Evolutionary conservation across 1,140 invertebrate genomes (phyloP).

Genomic region (Zaprionus africanus): DNA sequence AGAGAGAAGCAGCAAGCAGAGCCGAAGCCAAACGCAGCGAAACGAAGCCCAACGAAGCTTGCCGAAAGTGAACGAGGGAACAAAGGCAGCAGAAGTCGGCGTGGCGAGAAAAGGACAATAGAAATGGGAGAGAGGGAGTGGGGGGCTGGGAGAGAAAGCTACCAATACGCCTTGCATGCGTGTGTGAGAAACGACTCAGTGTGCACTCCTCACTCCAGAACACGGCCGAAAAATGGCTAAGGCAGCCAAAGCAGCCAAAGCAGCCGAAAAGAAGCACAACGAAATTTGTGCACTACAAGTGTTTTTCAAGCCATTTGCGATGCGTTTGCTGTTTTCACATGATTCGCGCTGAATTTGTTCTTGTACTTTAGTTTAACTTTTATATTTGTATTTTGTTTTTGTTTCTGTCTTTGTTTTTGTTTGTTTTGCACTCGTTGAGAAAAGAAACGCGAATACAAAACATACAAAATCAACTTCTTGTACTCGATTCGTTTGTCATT

Average conservation of each 20-base stretch:
- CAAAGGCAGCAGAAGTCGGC: not conserved
- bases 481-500: constrained; percentile 37
- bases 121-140: not conserved
- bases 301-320: constrained; percentile 61
- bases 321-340: constrained; percentile 77
- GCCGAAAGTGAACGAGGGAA: not conserved
- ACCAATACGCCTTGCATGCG: constrained; percentile 5
- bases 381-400: constrained; percentile 22
- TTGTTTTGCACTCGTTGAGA: constrained; percentile 51
- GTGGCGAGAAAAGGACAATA: constrained; percentile 11
- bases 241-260: not conserved
- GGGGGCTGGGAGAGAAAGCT: not conserved
- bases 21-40: not conserved
- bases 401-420: constrained; percentile 23
- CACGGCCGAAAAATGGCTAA: constrained; percentile 10
- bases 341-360: constrained; percentile 12
- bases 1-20: not conserved
- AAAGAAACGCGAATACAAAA: constrained; percentile 17
- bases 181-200: not conserved
- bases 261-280: constrained; percentile 8
- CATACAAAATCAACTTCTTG: constrained; percentile 31
- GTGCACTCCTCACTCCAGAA: not conserved
- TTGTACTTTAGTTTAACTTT: not conserved
- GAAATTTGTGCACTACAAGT: constrained; percentile 63
- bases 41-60: not conserved